Conservation (phyloP, 2,113 vertebrate genomes). For the Nesogale talazaci region DNA sequence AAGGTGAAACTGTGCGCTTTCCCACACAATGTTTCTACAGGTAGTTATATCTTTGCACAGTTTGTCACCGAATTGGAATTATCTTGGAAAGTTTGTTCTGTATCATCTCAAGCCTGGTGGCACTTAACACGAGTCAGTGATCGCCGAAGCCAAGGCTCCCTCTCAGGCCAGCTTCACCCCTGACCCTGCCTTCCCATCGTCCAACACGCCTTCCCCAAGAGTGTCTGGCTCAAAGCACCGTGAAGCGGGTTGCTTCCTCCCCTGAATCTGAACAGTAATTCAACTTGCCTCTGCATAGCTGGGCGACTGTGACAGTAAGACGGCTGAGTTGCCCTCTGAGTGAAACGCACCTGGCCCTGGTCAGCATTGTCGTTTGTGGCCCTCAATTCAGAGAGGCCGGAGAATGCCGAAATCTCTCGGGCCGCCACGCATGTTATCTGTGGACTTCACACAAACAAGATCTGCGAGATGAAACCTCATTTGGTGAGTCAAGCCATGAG, state of each 20-base stretch:
- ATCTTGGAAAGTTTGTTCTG: neutral
- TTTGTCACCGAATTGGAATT: neutral
- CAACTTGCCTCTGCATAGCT: neutral
- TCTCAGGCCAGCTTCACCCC: neutral
- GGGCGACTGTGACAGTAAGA: constrained; percentile 5
- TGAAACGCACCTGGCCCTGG: neutral
- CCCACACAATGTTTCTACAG: constrained; percentile 12
- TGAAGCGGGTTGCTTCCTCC: neutral
- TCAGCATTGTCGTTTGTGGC: neutral
- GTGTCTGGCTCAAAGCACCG: neutral
- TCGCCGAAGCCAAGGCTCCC: neutral
- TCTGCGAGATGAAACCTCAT: neutral
- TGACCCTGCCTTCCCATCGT: neutral
- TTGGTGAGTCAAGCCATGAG: constrained; percentile 20
- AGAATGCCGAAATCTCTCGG: neutral
- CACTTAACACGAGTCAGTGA: neutral
- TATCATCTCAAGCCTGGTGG: neutral
- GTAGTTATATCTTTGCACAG: neutral
- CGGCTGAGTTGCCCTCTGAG: neutral
- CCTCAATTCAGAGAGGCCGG: neutral
- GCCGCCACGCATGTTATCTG: neutral
- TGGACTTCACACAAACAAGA: neutral
- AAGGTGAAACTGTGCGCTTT: neutral
- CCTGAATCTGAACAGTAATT: neutral
- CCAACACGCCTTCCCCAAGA: neutral